Evolutionary conservation across 2,113 vertebrate species (phyloP).

Genomic region (Riparia riparia): DNA sequence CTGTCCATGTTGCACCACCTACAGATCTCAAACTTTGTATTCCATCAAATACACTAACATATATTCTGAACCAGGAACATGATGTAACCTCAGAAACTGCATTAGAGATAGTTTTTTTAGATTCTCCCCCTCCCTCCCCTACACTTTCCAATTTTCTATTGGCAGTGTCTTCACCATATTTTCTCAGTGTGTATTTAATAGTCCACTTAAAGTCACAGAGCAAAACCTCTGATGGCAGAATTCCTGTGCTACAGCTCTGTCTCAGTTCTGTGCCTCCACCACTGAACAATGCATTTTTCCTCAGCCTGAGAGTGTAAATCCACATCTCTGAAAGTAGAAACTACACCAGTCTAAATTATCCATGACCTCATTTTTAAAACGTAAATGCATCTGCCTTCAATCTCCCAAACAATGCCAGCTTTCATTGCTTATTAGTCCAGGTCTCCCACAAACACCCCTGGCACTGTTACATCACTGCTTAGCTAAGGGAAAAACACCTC

Average conservation of each 20-base stretch:
- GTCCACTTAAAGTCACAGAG: not conserved
- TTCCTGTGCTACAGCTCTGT: not conserved
- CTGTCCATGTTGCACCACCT: not conserved
- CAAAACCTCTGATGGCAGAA: not conserved
- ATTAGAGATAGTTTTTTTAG: not conserved
- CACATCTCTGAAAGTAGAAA: not conserved
- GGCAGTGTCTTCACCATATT: fast-evolving
- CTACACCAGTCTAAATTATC: not conserved
- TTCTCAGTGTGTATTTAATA: not conserved
- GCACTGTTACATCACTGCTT: slow-evolving; percentile 22
- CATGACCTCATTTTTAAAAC: slow-evolving; percentile 60
- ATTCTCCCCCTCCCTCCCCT: not conserved
- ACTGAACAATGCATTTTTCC: not conserved
- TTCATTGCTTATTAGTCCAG: slow-evolving; percentile 36
- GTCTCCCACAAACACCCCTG: slow-evolving; percentile 50
- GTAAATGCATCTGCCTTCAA: not conserved
- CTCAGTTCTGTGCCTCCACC: not conserved
- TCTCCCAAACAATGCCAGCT: slow-evolving; percentile 32
- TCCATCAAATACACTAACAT: not conserved
- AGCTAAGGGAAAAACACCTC: slow-evolving; percentile 37
- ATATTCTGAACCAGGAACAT: not conserved
- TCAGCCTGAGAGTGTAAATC: not conserved
- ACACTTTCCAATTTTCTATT: not conserved
- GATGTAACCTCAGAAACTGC: not conserved
- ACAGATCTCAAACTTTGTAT: not conserved